Evolutionary conservation across 2,888 invertebrate species (phyloP), one percentile per base, ranked within the genome.

Genomic region (Dyspetes luteomarginatus): DNA sequence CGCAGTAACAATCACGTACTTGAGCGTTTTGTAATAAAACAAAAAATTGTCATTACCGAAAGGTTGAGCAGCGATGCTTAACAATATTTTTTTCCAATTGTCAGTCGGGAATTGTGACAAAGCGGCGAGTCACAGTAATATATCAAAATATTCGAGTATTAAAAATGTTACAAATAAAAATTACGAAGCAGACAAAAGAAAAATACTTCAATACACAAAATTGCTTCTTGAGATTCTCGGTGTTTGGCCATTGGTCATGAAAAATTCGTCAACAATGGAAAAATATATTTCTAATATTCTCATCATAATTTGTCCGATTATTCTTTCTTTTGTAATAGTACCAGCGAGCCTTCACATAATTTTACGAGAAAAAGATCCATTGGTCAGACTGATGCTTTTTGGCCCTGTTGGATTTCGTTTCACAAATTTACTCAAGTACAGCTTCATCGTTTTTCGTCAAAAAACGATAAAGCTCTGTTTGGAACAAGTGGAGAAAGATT

Each of bases 401-500:
- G 77, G 74, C 9, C 81, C 82, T 2, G 77, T 75, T 12, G 69
- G 60, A 12, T 82, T 78, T 56, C 72, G 69, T 17, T n/a, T 78
- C 9, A 73, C 82, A 0, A 81, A 76, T 55, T 55, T 75, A 15
- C 41, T 81, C 0, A 83, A 83, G 30, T 78, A 81, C 28, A 22
- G 56, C 7, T 75, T 64, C 4, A 71, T 82, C 5, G 52, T 81
- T 17, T 64, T 50, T 15, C 80, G 78, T 28, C 41, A 65, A 1
- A 56, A 65, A 41, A 15, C 50, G 0, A 74, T 83, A 3, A 72
- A 60, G 52, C 17, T 43, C 0, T 87, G 86, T 45, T 17, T 85
- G 2, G 19, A 75, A 0, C 81, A 83, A 28, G 71, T 87, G 0
- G 55, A 77, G 26, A 30, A 3, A 0, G 87, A 87, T 50, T 87